Percentiles rank a stretch among this genome's conserved stretches.
Conservation (phyloP, 2,888 invertebrate species). For the Xestoiulus laeticollis region DNA sequence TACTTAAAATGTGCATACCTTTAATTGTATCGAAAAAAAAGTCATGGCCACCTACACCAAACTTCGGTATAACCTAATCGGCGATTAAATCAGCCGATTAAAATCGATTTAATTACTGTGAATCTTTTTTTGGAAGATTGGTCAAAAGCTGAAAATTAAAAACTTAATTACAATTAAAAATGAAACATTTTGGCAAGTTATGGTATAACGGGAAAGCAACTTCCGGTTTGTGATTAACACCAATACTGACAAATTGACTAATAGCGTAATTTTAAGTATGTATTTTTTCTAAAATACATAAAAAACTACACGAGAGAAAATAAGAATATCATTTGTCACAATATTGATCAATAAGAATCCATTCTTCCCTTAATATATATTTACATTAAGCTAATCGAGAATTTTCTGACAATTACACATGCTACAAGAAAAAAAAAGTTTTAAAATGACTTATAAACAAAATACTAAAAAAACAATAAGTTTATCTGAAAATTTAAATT, state of each 20-base stretch:
- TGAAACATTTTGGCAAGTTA: too few species aligned
- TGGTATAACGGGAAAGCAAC: neutral
- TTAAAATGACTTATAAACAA: neutral
- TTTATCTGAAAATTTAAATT: neutral
- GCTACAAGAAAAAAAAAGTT: too few species aligned
- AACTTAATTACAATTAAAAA: neutral
- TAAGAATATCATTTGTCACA: neutral
- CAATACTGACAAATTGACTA: slow-evolving; percentile 5
- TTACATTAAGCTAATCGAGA: neutral
- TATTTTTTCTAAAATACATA: neutral
- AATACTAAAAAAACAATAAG: neutral
- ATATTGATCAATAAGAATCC: slow-evolving; percentile 10
- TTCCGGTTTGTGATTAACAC: neutral
- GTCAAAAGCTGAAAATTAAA: neutral
- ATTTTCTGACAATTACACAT: neutral
- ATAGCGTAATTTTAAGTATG: neutral
- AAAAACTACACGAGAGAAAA: neutral
- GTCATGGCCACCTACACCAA: neutral
- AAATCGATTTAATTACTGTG: neutral
- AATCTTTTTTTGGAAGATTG: neutral
- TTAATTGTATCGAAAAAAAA: neutral
- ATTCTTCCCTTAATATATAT: neutral
- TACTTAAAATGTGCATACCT: neutral
- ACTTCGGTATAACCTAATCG: neutral
- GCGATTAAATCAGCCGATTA: neutral